These are phyloP conservation scores for Naso thynnoides DNA, from an alignment of 2,797 vertebrate genomes.

Conservation along the genomic window DNA sequence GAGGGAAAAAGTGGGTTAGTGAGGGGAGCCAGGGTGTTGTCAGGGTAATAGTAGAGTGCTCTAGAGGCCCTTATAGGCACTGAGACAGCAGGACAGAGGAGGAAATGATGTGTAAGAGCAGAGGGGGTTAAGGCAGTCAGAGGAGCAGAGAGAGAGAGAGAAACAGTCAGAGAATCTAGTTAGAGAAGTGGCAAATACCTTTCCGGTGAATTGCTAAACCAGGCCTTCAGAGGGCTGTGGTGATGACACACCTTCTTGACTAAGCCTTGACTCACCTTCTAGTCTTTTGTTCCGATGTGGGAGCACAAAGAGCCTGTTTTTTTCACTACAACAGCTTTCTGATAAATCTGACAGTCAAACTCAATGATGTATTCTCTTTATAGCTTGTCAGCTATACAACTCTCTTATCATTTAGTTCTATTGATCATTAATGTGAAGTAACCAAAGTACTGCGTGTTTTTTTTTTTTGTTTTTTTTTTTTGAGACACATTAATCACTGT, in stretches of 20 bases:
- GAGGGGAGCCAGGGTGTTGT: conserved; percentile 50
- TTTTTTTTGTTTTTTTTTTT: no score
- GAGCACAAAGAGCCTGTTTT: conserved; percentile 41
- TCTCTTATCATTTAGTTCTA: conserved; percentile 52
- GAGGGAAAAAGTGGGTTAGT: conserved; percentile 38
- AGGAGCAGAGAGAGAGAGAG: conserved; percentile 40
- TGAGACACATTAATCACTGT: conserved; percentile 12
- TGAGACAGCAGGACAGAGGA: conserved; percentile 47
- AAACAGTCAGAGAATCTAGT: conserved; percentile 54
- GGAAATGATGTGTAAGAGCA: conserved; percentile 56
- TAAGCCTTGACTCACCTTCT: conserved; percentile 62
- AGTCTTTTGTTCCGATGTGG: conserved; percentile 56
- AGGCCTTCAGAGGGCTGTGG: conserved; percentile 39
- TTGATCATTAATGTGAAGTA: conserved; percentile 74
- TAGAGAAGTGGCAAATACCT: conserved; percentile 68
- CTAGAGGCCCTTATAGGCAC: conserved; percentile 53
- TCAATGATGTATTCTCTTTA: conserved; percentile 46
- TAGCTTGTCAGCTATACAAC: conserved; percentile 46
- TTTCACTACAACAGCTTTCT: conserved; percentile 40
- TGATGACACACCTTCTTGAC: conserved; percentile 71
- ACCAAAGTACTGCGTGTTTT: conserved; percentile 50
- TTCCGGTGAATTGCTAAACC: conserved; percentile 54
- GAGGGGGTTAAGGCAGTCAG: conserved; percentile 57
- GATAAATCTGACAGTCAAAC: conserved; percentile 42
- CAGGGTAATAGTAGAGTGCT: conserved; percentile 71